phyloP scores from a whole-genome alignment of 2,113 vertebrate species.

The Ardeotis arabs region DNA sequence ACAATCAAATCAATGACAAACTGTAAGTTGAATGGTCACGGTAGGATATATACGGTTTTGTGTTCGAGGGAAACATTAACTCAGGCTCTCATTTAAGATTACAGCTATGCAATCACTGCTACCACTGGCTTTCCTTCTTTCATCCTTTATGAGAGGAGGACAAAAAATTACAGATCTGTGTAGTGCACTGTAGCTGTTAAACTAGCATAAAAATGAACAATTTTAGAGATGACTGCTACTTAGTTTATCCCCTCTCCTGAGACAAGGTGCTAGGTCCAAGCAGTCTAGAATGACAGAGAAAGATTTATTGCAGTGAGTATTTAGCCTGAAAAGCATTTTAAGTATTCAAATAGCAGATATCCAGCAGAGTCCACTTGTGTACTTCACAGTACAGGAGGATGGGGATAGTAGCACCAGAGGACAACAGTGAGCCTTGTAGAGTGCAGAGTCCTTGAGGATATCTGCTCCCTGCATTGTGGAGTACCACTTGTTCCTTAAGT shows the following conservation, averaged over 20 bases:
- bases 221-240: neutral
- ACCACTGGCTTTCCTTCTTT: neutral
- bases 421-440: neutral
- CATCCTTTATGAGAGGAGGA: neutral
- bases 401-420: accelerated
- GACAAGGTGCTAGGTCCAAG: neutral
- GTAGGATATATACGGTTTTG: neutral
- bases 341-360: neutral
- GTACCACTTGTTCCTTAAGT: neutral
- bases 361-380: neutral
- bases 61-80: neutral
- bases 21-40: neutral
- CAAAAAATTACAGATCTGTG: neutral
- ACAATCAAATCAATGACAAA: neutral
- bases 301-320: neutral
- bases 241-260: neutral
- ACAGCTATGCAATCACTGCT: neutral
- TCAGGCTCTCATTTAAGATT: neutral
- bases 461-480: neutral
- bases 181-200: neutral
- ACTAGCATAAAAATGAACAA: neutral
- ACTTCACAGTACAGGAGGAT: neutral
- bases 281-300: neutral
- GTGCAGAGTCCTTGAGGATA: neutral
- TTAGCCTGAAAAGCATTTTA: neutral